Evolutionary conservation across 2,113 vertebrate genomes (phyloP).

Genomic region (Chionis minor): DNA sequence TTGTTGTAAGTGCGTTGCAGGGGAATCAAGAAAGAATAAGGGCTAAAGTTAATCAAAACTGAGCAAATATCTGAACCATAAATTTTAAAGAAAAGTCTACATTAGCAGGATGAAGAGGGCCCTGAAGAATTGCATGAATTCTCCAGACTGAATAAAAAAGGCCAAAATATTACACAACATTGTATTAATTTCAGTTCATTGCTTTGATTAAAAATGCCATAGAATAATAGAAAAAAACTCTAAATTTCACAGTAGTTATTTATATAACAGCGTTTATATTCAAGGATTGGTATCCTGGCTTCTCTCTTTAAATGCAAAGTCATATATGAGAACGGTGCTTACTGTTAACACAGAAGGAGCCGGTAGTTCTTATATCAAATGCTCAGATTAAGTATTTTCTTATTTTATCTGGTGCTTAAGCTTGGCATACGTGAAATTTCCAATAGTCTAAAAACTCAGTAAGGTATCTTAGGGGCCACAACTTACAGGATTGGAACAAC

Average conservation of each 20-base stretch:
- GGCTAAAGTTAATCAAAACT: not conserved
- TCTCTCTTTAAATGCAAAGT: not conserved
- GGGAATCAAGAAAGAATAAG: not conserved
- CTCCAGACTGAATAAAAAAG: not conserved
- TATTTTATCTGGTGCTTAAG: not conserved
- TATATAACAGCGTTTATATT: not conserved
- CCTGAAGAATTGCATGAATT: not conserved
- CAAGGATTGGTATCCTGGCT: not conserved
- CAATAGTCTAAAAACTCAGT: not conserved
- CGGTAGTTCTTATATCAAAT: not conserved
- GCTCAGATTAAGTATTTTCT: not conserved
- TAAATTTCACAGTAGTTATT: not conserved
- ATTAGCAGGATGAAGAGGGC: not conserved
- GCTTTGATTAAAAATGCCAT: not conserved
- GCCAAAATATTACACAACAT: not conserved
- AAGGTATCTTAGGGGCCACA: not conserved
- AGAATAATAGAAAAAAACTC: not conserved
- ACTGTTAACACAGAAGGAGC: not conserved
- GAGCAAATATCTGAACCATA: not conserved
- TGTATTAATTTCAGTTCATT: not conserved
- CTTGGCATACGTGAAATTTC: not conserved
- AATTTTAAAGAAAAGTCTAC: not conserved
- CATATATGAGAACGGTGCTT: fast-evolving
- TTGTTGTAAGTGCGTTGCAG: not conserved
- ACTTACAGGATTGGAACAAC: not conserved